Percentiles rank a stretch among this genome's conserved stretches.
phyloP scores from a whole-genome alignment of 2,113 vertebrate species.

The Hippocampus mohnikei region DNA sequence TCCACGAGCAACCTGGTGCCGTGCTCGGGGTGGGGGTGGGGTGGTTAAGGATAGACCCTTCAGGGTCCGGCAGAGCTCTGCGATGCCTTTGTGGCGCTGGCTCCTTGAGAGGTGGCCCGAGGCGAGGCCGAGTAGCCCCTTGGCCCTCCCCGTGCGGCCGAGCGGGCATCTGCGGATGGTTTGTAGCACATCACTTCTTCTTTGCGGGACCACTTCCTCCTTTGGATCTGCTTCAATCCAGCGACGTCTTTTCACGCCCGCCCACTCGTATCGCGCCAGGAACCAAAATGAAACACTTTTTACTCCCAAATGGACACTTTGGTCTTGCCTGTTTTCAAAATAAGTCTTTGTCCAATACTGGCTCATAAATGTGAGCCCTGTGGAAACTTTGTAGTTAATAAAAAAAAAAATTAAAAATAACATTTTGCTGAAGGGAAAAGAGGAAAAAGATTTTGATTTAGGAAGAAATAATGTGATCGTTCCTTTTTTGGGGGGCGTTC shows the following conservation, averaged over 20 bases:
- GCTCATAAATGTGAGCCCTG: not conserved
- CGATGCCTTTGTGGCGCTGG: conserved; percentile 12
- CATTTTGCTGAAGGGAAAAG: not conserved
- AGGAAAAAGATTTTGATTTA: not conserved
- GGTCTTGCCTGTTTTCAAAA: not conserved
- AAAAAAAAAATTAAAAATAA: not conserved
- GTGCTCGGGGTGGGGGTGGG: conserved; percentile 12
- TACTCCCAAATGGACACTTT: not conserved
- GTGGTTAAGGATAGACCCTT: not conserved
- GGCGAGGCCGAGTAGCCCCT: conserved; percentile 31
- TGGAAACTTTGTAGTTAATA: not conserved
- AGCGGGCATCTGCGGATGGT: conserved; percentile 23
- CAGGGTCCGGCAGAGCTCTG: not conserved
- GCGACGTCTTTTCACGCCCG: not conserved
- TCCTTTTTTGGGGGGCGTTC: too few species aligned
- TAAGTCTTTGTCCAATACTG: not conserved
- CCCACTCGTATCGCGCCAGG: not conserved
- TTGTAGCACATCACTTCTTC: conserved; percentile 50
- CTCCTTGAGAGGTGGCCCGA: conserved; percentile 11
- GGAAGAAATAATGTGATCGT: not conserved
- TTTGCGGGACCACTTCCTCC: conserved; percentile 7
- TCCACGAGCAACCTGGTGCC: conserved; percentile 12
- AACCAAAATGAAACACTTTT: not conserved
- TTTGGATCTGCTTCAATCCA: not conserved
- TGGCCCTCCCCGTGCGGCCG: conserved; percentile 7